Base-by-base conservation (phyloP, 2,113 vertebrate genomes). In the Spilogale gracilis region DNA sequence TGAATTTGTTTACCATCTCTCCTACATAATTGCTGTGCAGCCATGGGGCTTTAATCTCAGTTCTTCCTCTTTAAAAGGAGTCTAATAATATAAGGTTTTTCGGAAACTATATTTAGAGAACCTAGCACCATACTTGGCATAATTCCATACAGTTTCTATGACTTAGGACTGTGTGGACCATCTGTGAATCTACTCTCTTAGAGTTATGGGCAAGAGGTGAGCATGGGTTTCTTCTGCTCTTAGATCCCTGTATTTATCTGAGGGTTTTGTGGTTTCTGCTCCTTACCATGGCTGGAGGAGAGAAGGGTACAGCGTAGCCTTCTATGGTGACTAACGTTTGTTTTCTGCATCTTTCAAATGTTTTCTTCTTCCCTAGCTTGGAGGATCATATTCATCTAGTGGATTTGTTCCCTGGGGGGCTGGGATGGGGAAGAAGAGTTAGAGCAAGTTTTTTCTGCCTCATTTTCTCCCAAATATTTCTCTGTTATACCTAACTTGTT, bases 21-120 rank as follows among this genome's bases (percentile, higher is more conserved):
- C 30, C 25, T 38, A 71, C 45, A 12, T 52, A 56, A 27, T 54
- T 82, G 56, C 16, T 86, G 18, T 54, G 25, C 9, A 52, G 14
- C 52, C 60, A 9, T 69, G 14, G 20, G 20, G 52, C 17, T 81
- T 87, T 56, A 23, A 38, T 91, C 20, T 88, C n/a, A 61, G 78
- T 84, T 89, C 45, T 69, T 86, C 5, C 8, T 89, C 81, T 78
- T 96, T 69, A 45, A 88, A 95, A 84, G 14, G 18, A 87, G 32
- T 54, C 48, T 84, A 73, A 18, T 79, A 91, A 65, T 73, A 79
- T 0, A 3, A 5, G 13, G 65, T 83, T 79, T 95, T 93, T 73
- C 90, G 74, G 48, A 79, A 87, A 83, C 65, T 67, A 65, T 6
- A 60, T 45, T 69, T 67, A 74, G 71, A 83, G 61, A 83, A 25